phyloP scores from a whole-genome alignment of 2,888 invertebrate species.

The Fissipunctia ypsillon region DNA sequence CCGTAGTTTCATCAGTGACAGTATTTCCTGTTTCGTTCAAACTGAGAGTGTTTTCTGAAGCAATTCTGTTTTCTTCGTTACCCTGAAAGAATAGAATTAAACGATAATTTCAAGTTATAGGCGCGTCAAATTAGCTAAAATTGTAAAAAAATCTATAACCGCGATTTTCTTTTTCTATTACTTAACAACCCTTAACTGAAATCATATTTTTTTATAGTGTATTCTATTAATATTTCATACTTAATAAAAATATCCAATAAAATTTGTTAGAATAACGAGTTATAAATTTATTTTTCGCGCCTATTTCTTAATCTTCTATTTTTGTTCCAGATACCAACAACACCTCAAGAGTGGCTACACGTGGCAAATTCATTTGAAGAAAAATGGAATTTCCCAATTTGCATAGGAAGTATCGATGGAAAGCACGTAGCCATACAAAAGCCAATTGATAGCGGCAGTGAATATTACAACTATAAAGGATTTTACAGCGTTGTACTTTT shows the following conservation, averaged over 20 bases:
- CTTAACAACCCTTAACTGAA: slow-evolving; percentile 53
- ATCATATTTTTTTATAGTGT: slow-evolving; percentile 35
- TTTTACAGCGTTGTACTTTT: slow-evolving; percentile 55
- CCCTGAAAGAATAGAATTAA: slow-evolving; percentile 43
- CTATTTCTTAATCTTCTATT: slow-evolving; percentile 52
- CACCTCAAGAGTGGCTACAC: slow-evolving; percentile 53
- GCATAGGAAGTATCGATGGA: too few species aligned
- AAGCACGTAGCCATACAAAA: slow-evolving; percentile 37
- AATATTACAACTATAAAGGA: slow-evolving; percentile 58
- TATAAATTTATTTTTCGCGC: slow-evolving; percentile 48
- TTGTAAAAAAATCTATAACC: slow-evolving; percentile 34
- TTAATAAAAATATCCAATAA: slow-evolving; percentile 46
- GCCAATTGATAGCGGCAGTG: slow-evolving; percentile 43
- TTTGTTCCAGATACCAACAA: slow-evolving; percentile 49
- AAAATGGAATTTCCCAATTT: too few species aligned
- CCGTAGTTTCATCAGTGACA: slow-evolving; percentile 38
- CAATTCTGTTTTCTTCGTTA: slow-evolving; percentile 40
- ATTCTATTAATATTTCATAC: slow-evolving; percentile 32
- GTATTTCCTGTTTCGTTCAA: slow-evolving; percentile 39
- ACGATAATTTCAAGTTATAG: slow-evolving; percentile 54
- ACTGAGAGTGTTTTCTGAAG: slow-evolving; percentile 39
- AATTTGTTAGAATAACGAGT: slow-evolving; percentile 56
- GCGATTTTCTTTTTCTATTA: slow-evolving; percentile 41
- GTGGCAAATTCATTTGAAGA: slow-evolving; percentile 43
- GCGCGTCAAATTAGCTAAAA: slow-evolving; percentile 36